phyloP scores from a whole-genome alignment of 2,888 invertebrate genomes.

The Orthosia gracilis region DNA sequence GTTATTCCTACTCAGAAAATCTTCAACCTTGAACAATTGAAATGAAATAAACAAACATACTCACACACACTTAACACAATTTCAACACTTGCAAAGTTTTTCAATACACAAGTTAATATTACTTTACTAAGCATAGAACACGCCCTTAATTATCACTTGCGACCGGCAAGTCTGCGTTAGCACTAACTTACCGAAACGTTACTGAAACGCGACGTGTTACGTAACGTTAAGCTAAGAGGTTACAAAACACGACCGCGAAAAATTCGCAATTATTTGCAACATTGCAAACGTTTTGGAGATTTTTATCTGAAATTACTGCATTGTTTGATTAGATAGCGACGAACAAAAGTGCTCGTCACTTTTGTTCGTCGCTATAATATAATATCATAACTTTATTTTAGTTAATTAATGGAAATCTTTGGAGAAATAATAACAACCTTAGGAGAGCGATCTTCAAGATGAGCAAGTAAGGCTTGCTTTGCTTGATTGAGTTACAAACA shows the following conservation, averaged over 20 bases:
- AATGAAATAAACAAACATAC: conserved; percentile 10
- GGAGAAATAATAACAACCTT: too few relatives aligned
- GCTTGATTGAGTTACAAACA: too few relatives aligned
- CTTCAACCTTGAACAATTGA: conserved; percentile 14
- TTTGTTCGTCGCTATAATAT: neutral
- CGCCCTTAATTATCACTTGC: conserved; percentile 51
- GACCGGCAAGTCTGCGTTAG: conserved; percentile 52
- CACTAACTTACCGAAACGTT: conserved; percentile 56
- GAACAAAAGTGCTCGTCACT: too few relatives aligned
- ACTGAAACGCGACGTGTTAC: conserved; percentile 58
- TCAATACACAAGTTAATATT: conserved; percentile 26
- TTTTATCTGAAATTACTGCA: conserved; percentile 24
- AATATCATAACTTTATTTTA: neutral
- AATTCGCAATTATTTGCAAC: conserved; percentile 40
- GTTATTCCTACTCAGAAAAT: neutral
- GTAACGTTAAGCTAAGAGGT: conserved; percentile 51
- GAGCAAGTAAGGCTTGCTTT: too few relatives aligned
- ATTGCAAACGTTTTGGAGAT: conserved; percentile 11
- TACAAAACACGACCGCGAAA: conserved; percentile 50
- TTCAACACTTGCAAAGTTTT: conserved; percentile 27
- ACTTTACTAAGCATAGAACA: conserved; percentile 16
- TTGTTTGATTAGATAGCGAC: conserved; percentile 23
- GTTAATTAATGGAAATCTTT: neutral
- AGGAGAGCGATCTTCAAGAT: too few relatives aligned
- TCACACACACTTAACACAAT: conserved; percentile 34